Evolutionary conservation across 2,797 vertebrate genomes (phyloP).

Genomic region (Mus caroli): DNA sequence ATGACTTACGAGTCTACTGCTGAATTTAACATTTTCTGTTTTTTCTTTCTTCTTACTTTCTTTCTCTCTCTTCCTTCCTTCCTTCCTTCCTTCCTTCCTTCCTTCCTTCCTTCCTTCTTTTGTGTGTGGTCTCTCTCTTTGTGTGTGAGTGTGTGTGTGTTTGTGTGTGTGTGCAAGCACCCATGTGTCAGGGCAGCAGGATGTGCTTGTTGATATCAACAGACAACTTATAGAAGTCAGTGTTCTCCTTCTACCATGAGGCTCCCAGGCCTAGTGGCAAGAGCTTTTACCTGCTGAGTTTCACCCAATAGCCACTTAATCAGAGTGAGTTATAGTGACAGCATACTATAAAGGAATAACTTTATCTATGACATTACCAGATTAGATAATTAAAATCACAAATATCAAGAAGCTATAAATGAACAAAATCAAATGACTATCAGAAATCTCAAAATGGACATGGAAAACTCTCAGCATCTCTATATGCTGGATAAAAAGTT

Average conservation of each 20-base stretch:
- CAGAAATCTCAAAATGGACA: constrained; percentile 30
- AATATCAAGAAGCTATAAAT: background rate
- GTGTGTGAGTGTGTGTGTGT: background rate
- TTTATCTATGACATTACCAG: background rate
- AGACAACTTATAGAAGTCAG: background rate
- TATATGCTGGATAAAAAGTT: background rate
- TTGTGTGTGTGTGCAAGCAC: too few species aligned
- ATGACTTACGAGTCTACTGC: background rate
- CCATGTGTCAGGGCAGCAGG: background rate
- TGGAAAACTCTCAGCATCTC: background rate
- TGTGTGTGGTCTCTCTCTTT: background rate
- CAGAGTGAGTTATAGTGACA: background rate
- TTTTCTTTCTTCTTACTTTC: too few species aligned
- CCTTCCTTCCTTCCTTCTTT: too few species aligned
- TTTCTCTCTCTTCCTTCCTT: too few species aligned
- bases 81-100: too few species aligned
- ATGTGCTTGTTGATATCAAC: background rate
- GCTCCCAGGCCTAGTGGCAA: background rate
- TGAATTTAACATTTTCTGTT: background rate
- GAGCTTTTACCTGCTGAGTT: too few species aligned
- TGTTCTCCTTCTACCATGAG: background rate
- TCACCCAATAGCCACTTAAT: background rate
- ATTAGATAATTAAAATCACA: constrained; percentile 33
- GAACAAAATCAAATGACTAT: background rate
- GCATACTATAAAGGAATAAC: background rate